phyloP scores from a whole-genome alignment of 2,797 vertebrate genomes.

The Passerculus sandwichensis region DNA sequence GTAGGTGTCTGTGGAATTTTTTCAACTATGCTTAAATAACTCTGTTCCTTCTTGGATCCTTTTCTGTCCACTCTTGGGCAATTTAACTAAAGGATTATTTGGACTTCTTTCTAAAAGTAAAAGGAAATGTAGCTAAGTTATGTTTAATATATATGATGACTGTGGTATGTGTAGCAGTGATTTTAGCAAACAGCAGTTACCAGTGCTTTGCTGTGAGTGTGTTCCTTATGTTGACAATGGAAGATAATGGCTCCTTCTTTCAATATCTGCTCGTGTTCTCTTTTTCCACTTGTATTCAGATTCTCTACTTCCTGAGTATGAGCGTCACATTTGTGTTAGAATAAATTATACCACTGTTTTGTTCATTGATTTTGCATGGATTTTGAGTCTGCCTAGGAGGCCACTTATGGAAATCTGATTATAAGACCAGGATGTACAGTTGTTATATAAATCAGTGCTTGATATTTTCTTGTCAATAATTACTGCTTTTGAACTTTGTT shows the following conservation, averaged over 20 bases:
- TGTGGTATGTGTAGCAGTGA: neutral
- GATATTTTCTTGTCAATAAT: neutral
- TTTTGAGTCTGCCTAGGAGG: neutral
- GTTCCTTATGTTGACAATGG: neutral
- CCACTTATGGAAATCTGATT: neutral
- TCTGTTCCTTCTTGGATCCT: neutral
- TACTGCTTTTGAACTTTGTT: neutral
- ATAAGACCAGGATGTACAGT: neutral
- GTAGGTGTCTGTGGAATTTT: neutral
- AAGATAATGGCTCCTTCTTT: neutral
- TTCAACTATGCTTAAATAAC: neutral
- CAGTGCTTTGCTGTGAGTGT: neutral
- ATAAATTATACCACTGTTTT: neutral
- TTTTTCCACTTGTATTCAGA: neutral
- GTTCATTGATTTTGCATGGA: neutral
- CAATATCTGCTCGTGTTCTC: neutral
- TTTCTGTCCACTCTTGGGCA: neutral
- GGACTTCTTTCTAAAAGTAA: neutral
- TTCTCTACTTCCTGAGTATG: neutral
- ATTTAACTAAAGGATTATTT: neutral
- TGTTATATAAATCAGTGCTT: neutral
- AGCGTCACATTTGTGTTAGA: neutral
- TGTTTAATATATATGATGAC: neutral
- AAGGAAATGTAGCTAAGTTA: neutral
- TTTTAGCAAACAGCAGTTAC: neutral